Evolutionary conservation across 92 coral and sea anemone species (phyloP).

Genomic region (Anthopleura xanthogrammica): DNA sequence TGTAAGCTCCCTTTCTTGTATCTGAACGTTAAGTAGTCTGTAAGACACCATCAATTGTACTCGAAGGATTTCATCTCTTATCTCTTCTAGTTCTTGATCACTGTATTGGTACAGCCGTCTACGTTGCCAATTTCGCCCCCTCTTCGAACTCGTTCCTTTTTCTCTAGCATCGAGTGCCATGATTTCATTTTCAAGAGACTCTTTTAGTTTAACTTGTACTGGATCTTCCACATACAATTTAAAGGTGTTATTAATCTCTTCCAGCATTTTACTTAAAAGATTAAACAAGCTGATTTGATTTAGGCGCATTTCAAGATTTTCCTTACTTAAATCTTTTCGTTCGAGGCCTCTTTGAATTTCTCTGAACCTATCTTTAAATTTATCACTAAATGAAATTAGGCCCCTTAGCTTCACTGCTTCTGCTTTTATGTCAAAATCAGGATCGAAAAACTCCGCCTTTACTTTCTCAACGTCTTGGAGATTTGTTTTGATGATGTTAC

Average conservation of each 20-base stretch:
- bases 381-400: background rate
- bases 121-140: too few relatives aligned
- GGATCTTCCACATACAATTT: background rate
- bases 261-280: conserved; percentile 18
- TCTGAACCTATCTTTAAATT: conserved; percentile 17
- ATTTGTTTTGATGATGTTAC: conserved; percentile 74
- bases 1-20: conserved; percentile 21
- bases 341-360: background rate
- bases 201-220: background rate
- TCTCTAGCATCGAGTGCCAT: conserved; percentile 13
- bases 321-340: conserved; percentile 18
- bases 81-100: conserved; percentile 72
- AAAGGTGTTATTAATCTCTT: background rate
- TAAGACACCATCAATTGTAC: conserved; percentile 44
- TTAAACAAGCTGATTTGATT: conserved; percentile 63
- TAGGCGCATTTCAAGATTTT: conserved; percentile 46
- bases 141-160: too few relatives aligned
- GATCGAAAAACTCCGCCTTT: conserved; percentile 48
- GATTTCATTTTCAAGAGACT: background rate
- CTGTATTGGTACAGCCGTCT: conserved; percentile 5
- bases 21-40: conserved; percentile 42
- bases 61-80: conserved; percentile 63
- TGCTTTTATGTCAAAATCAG: background rate
- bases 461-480: conserved; percentile 76
- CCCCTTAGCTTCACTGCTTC: background rate